Evolutionary conservation across 2,113 vertebrate species (phyloP), one percentile per base, ranked within the genome.

Genomic region (Toxostoma redivivum): DNA sequence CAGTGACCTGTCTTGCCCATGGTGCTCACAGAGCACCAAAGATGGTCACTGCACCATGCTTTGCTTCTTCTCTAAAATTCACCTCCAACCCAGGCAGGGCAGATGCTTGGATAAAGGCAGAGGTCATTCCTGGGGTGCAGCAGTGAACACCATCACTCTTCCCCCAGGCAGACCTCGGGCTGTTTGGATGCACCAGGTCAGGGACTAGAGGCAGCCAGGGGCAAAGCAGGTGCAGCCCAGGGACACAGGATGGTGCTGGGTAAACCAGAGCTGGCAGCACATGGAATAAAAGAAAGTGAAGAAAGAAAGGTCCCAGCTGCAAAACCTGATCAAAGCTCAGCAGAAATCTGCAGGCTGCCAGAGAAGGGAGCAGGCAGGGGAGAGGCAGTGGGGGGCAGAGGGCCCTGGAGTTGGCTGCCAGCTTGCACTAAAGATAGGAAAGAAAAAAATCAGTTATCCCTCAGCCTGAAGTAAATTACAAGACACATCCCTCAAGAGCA

Each of bases 401-500:
- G 38, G 22, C 67, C 90, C 50, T n/a, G 42, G 53, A 81, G 47
- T 5, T 76, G 47, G 31, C 77, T 82, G 62, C 83, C 69, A 81
- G 65, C 51, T 83, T 79, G 66, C 56, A 67, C 70, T 73, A 72
- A 86, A 88, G 69, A 94, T 25, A 40, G 42, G 17, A 60, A 60
- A 50, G 78, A 35, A 88, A 91, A 81, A 89, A 84, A 50, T 67
- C 72, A 56, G 60, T 93, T 93, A 80, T 84, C 76, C 92, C 50
- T 92, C 80, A 95, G 62, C 72, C 81, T 92, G 72, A 95, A 95
- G 82, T 93, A 95, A 96, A 96, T 96, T 91, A 89, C n/a, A 44
- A 94, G 91, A 89, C 7, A 2, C 50, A 82, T 87, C 91, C 70
- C 86, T 66, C 53, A 73, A 73, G 80, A 96, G 71, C 58, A 37